Base-by-base conservation (phyloP, 2,113 vertebrate genomes). In the Taxidea taxus region DNA sequence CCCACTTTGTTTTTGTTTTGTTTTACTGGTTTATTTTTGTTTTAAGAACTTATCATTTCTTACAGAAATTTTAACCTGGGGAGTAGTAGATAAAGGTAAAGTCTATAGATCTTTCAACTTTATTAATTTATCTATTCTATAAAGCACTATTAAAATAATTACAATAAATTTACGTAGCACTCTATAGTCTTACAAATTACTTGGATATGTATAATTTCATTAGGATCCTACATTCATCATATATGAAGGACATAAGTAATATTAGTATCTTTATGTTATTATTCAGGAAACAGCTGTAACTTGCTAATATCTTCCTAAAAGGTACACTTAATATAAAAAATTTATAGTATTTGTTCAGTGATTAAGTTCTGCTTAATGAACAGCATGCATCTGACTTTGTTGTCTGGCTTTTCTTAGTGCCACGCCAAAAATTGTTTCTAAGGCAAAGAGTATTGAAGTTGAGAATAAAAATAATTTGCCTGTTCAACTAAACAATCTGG, bases 381-480 rank as follows among this genome's bases (percentile, higher is more conserved):
- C 75, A 84, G 37, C 37, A 49, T 90, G 39, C 27, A 12, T 97
- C 87, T 97, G 74, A 84, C 64, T 88, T 86, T 90, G 25, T 97
- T 94, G 25, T 97, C 56, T 95, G 81, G 23, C 82, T 95, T 97
- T 92, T 98, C 90, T 82, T 98, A 99, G 99, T 93, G 99, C 99
- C 96, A 99, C 99, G 56, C 99, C 99, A 92, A 99, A 98, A 98
- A 99, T 99, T 72, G 98, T 99, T 96, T 99, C 98, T 98, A 99
- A 99, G 99, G 98, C 97, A 96, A 99, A 99, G 86, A 99, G 99
- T 97, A 98, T 98, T 95, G 99, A 98, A 97, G 98, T 97, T 98
- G 98, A 98, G 90, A 98, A 99, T 93, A 99, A 98, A 97, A 99
- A 97, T 97, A 98, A 96, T 70, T 98, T 99, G 85, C 99, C 99